phyloP scores from a whole-genome alignment of 2,797 vertebrate genomes.

The Diceros bicornis region DNA sequence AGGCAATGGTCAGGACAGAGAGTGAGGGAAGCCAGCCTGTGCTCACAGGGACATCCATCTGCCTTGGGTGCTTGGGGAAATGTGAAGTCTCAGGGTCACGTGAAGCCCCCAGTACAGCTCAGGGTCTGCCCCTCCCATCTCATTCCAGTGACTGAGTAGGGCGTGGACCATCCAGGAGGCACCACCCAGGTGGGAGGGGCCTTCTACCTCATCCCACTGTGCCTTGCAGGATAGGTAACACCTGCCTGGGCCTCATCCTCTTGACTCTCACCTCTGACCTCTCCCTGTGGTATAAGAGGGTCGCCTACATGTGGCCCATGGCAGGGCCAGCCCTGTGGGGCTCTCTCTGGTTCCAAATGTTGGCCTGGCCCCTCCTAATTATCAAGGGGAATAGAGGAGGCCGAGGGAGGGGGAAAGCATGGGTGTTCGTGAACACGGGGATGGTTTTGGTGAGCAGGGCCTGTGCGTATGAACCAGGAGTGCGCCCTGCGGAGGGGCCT shows the following conservation, averaged over 20 bases:
- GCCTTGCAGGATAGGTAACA: not conserved
- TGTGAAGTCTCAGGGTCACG: not conserved
- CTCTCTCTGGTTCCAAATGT: not conserved
- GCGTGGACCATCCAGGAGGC: not conserved
- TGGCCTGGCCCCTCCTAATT: not conserved
- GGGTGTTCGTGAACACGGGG: rapidly evolving
- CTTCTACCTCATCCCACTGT: not conserved
- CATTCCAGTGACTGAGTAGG: not conserved
- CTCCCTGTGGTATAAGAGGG: not conserved
- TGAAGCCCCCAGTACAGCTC: not conserved
- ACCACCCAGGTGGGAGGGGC: not conserved
- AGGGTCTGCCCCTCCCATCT: not conserved
- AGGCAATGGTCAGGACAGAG: not conserved
- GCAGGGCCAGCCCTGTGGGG: not conserved
- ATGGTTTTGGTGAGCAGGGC: not conserved
- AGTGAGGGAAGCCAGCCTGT: not conserved
- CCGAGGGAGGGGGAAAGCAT: rapidly evolving
- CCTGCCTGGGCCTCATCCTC: not conserved
- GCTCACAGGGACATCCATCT: not conserved
- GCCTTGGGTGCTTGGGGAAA: not conserved
- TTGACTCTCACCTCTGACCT: not conserved
- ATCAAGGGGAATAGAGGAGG: not conserved
- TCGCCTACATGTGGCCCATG: not conserved
- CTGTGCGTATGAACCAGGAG: rapidly evolving
- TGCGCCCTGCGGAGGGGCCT: not conserved